Percentiles rank a stretch among this genome's conserved stretches.
Evolutionary conservation across 2,113 vertebrate genomes (phyloP).

Genomic region (Pelecanoides urinatrix): DNA sequence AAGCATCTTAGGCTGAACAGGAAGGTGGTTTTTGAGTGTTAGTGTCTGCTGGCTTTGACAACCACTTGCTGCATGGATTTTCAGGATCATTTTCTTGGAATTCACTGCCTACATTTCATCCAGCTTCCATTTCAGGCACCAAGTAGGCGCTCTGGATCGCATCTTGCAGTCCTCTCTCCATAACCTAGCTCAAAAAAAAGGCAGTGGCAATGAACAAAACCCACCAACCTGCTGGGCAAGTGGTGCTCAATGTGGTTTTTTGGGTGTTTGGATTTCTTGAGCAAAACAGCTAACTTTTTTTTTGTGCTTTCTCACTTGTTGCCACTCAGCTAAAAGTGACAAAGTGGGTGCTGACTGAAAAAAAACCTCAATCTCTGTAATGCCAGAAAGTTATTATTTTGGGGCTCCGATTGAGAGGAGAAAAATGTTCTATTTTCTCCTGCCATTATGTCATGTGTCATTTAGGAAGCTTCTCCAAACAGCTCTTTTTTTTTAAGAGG

Average conservation of each 20-base stretch:
- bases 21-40: not conserved
- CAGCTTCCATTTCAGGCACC: not conserved
- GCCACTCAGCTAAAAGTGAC: not conserved
- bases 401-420: not conserved
- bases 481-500: not conserved
- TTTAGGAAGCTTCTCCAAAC: not conserved
- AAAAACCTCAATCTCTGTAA: not conserved
- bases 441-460: not conserved
- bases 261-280: not conserved
- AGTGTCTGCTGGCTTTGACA: not conserved
- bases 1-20: not conserved
- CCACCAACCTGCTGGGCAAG: constrained; percentile 22
- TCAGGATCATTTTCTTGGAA: not conserved
- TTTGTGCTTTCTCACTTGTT: not conserved
- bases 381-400: not conserved
- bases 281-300: not conserved
- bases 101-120: not conserved
- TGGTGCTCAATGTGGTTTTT: not conserved
- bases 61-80: not conserved
- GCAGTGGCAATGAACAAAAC: not conserved
- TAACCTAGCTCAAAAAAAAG: not conserved
- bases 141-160: not conserved
- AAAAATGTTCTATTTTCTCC: not conserved
- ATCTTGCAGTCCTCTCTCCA: not conserved
- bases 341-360: not conserved